Conservation (phyloP, 2,888 invertebrate species). For the Orthonevra nobilis region DNA sequence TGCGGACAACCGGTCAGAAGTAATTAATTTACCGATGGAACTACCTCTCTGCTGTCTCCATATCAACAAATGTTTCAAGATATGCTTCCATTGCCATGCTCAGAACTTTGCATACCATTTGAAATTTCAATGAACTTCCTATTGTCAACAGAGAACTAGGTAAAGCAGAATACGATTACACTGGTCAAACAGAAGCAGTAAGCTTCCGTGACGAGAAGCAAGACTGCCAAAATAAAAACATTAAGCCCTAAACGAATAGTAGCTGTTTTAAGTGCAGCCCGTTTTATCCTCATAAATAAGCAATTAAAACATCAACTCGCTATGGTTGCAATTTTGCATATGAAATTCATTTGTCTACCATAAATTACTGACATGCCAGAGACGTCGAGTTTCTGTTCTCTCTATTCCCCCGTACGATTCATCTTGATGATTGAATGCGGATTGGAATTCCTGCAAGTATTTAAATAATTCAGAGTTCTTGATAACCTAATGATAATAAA, state of each 20-base stretch:
- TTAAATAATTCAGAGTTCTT: conserved; percentile 37
- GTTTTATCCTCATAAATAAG: conserved; percentile 48
- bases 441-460: conserved; percentile 13
- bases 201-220: conserved; percentile 46
- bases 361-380: conserved; percentile 42
- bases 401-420: conserved; percentile 4
- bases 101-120: conserved; percentile 20
- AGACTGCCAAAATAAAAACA: conserved; percentile 33
- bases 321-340: conserved; percentile 22
- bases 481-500: too few species aligned
- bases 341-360: conserved; percentile 58
- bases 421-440: conserved; percentile 24
- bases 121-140: too few species aligned
- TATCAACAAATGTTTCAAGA: too few species aligned
- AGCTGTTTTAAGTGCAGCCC: conserved; percentile 26
- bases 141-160: conserved; percentile 4
- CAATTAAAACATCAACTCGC: conserved; percentile 46
- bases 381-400: conserved; percentile 1
- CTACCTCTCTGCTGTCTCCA: conserved; percentile 31
- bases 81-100: too few species aligned
- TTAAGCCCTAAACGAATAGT: conserved; percentile 33
- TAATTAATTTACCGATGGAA: conserved; percentile 13
- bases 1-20: too few species aligned
- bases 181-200: conserved; percentile 23
- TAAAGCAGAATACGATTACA: neutral